Evolutionary conservation across 2,797 vertebrate species (phyloP).

Genomic region (Semotilus atromaculatus): DNA sequence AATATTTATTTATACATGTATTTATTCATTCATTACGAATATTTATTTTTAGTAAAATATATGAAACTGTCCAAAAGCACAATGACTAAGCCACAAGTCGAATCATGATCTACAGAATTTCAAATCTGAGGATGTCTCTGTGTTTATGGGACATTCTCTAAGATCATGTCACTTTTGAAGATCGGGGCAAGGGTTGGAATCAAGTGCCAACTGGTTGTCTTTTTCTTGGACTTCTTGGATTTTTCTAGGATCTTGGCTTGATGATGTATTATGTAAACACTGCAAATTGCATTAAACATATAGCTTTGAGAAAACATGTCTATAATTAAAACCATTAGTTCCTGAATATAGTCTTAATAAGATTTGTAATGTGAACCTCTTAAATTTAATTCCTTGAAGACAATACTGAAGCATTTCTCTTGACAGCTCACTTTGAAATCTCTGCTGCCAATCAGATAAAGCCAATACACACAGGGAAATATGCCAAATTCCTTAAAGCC

Average conservation of each 20-base stretch:
- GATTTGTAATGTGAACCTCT: constrained; percentile 19
- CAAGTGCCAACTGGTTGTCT: not conserved
- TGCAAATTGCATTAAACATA: constrained; percentile 20
- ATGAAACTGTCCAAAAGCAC: not conserved
- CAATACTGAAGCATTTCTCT: constrained; percentile 14
- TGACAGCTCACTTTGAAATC: not conserved
- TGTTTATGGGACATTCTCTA: not conserved
- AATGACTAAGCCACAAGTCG: not conserved
- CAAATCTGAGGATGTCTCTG: not conserved
- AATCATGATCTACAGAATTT: not conserved
- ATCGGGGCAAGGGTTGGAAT: not conserved
- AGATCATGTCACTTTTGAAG: not conserved
- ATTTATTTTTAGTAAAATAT: not conserved
- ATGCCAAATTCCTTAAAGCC: constrained; percentile 61
- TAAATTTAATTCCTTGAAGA: not conserved
- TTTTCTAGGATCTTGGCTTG: constrained; percentile 7
- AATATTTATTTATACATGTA: too few relatives aligned
- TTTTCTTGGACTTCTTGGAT: constrained; percentile 7
- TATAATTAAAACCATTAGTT: constrained; percentile 20
- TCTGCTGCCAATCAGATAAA: constrained; percentile 34
- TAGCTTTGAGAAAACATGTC: not conserved
- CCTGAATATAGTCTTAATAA: not conserved
- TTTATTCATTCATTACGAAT: not conserved
- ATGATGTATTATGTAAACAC: constrained; percentile 4
- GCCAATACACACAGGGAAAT: constrained; percentile 5